Evolutionary conservation across 2,888 invertebrate species (phyloP).

Genomic region (Zele albiditarsus): DNA sequence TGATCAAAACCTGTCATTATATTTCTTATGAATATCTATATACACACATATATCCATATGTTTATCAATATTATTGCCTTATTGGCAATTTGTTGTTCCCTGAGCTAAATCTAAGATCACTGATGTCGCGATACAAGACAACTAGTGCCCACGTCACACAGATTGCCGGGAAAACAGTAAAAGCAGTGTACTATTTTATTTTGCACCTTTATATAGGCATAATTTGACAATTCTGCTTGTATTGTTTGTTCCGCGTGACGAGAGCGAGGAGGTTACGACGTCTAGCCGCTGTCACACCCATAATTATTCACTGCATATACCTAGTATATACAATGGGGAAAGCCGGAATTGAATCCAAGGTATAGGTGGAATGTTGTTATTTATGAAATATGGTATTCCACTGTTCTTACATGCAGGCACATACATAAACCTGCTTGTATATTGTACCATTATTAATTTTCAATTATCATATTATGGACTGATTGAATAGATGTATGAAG

Average conservation of each 20-base stretch:
- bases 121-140: constrained; percentile 63
- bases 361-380: too few species aligned
- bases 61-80: neutral
- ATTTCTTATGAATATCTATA: constrained; percentile 10
- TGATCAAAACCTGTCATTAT: constrained; percentile 22
- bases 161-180: constrained; percentile 39
- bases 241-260: constrained; percentile 58
- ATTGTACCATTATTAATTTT: too few species aligned
- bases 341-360: too few species aligned
- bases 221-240: constrained; percentile 3
- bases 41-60: neutral
- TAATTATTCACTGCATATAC: neutral
- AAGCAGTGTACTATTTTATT: constrained; percentile 2
- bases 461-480: too few species aligned
- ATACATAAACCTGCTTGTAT: too few species aligned
- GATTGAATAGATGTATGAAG: too few species aligned
- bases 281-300: constrained; percentile 54
- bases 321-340: neutral
- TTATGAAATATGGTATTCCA: too few species aligned
- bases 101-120: constrained; percentile 16
- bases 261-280: constrained; percentile 65
- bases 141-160: constrained; percentile 67
- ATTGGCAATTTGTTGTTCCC: constrained; percentile 4
- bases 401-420: too few species aligned
- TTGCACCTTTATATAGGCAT: constrained; percentile 9